Percentiles rank a stretch among this genome's conserved stretches.
phyloP scores from a whole-genome alignment of 2,113 vertebrate genomes.

The Pterocles gutturalis region DNA sequence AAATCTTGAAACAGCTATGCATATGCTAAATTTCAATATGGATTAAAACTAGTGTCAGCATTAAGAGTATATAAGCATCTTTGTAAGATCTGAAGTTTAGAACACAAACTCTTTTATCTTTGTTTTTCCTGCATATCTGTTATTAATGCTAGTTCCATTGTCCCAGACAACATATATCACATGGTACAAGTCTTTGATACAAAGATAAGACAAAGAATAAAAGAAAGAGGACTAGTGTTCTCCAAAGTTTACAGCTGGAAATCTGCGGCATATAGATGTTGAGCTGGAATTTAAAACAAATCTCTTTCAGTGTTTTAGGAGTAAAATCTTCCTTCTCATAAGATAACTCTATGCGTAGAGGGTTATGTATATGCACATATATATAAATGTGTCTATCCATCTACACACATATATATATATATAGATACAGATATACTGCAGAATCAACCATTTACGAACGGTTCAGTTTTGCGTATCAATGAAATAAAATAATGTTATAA shows the following conservation, averaged over 20 bases:
- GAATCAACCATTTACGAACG: not conserved
- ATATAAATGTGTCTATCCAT: not conserved
- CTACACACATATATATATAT: not conserved
- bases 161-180: slow-evolving; percentile 4
- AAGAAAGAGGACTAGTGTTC: not conserved
- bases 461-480: not conserved
- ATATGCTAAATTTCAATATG: not conserved
- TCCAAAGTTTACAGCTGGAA: slow-evolving; percentile 26
- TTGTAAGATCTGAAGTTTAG: not conserved
- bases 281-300: slow-evolving; percentile 8
- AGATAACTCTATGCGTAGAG: not conserved
- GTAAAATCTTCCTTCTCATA: not conserved
- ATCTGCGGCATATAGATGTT: not conserved
- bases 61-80: not conserved
- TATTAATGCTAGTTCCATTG: not conserved
- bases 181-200: slow-evolving; percentile 36
- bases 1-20: not conserved
- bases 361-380: not conserved
- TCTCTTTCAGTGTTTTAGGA: not conserved
- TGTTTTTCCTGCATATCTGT: slow-evolving; percentile 18
- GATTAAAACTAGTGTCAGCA: not conserved
- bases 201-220: slow-evolving; percentile 17
- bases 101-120: slow-evolving; percentile 8
- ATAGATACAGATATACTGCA: not conserved
- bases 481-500: not conserved